Evolutionary conservation across 2,888 invertebrate genomes (phyloP), one percentile per base, ranked within the genome.

Genomic region (Eurytoma adleriae): DNA sequence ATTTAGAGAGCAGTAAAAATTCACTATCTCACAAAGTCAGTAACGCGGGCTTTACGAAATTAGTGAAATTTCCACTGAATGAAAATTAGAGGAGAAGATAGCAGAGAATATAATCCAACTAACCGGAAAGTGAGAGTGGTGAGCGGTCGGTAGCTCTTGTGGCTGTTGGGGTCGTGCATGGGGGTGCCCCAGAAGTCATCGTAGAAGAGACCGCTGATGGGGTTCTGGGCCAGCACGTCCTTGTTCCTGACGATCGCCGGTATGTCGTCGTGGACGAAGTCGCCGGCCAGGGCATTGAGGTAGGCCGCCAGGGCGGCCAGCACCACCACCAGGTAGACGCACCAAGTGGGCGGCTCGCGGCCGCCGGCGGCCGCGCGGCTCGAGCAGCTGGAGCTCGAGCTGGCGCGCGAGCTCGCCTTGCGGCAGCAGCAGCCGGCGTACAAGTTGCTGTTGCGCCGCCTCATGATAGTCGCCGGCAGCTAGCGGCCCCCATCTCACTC

Each of bases 171-270:
- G 87, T 96, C 95, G n/a, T 94, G 93, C 95, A 97, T 96, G 52
- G 96, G 94, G 75, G 95, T 95, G n/a, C 97, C 97, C 97, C 97
- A 97, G 90, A 96, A 97, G 91, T 97, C 97, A 90, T 96, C 95
- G 86, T 92, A 92, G 87, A 96, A 94, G 85, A 95, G 92, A 86
- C 93, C 92, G 83, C 92, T 88, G 85, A 95, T 90, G 50, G 94
- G 91, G 82, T 93, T 94, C 73, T 92, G 92, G 0, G 95, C 96
- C 69, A 94, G 93, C 83, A 96, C 97, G 91, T 97, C 97, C 87
- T 94, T 93, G 91, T 97, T 97, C 83, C 94, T 93, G 87, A 95
- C 94, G 85, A 97, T 94, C 54, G 96, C 97, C 79, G 96, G 96
- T 84, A 96, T 94, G 90, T 97, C 97, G 89, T 97, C 97, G 91